A percentile compares a stretch with the other conserved stretches of the same genome.
phyloP scores from a whole-genome alignment of 2,888 invertebrate genomes.

The Atrina japonica region DNA sequence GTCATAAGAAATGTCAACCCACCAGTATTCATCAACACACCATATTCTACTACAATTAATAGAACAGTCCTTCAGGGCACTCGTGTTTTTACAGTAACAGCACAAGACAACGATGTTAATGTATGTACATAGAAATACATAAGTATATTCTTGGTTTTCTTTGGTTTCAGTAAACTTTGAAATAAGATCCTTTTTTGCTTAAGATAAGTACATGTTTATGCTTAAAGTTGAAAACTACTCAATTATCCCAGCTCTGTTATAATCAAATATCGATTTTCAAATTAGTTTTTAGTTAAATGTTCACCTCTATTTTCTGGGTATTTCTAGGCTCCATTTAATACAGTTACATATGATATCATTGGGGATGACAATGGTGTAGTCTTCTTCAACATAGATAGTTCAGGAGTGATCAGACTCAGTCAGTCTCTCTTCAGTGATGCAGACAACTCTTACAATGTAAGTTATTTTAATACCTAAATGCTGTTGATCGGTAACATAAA shows the following conservation, averaged over 20 bases:
- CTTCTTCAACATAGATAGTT: conserved; percentile 65
- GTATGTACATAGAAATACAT: neutral
- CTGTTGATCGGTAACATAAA: neutral
- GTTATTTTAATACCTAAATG: neutral
- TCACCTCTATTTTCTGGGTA: neutral
- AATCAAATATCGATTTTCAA: too few relatives aligned
- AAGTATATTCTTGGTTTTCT: too few relatives aligned
- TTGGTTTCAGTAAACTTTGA: too few relatives aligned
- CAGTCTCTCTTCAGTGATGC: conserved; percentile 47
- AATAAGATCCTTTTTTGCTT: too few relatives aligned
- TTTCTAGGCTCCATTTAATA: conserved; percentile 64
- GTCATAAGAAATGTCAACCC: conserved; percentile 58
- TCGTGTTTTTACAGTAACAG: conserved; percentile 48
- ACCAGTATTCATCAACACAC: conserved; percentile 50
- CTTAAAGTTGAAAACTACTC: too few relatives aligned
- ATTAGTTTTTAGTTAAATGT: too few relatives aligned
- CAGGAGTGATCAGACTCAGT: conserved; percentile 55
- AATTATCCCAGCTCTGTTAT: too few relatives aligned
- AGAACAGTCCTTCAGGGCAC: conserved; percentile 45
- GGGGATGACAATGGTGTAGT: conserved; percentile 65
- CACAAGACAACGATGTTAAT: conserved; percentile 54
- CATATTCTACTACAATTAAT: conserved; percentile 51
- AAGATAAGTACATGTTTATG: too few relatives aligned
- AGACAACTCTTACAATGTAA: conserved; percentile 5
- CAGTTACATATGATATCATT: conserved; percentile 65